Conservation (phyloP, 64 coral and sea anemone genomes). For the Montipora capricornis region DNA sequence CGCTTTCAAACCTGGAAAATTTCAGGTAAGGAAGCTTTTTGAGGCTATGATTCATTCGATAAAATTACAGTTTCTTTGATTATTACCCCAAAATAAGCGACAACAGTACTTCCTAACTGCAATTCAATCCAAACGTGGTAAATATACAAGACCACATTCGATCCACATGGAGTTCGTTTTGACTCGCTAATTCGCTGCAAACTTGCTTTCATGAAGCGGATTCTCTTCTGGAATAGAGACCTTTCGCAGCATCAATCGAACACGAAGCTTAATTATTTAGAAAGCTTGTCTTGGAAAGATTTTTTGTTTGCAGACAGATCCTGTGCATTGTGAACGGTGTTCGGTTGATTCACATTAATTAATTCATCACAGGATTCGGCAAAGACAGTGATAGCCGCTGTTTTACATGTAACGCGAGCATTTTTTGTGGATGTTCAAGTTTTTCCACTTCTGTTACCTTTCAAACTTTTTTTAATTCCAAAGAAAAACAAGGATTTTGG, state of each 20-base stretch:
- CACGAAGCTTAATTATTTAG: not conserved
- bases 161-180: not conserved
- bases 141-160: slow-evolving; percentile 6
- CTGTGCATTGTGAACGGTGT: not conserved
- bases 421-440: no score
- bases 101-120: not conserved
- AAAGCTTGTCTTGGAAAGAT: not conserved
- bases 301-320: not conserved
- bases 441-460: no score
- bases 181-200: not conserved
- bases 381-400: no score
- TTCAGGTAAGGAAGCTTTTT: slow-evolving; percentile 7
- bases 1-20: slow-evolving; percentile 28
- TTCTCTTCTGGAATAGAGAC: not conserved
- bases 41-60: not conserved
- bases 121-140: not conserved
- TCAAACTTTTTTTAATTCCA: no score
- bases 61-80: not conserved
- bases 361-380: no score
- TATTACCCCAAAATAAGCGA: not conserved
- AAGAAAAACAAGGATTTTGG: no score
- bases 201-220: not conserved
- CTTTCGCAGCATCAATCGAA: not conserved
- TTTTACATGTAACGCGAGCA: no score
- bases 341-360: not conserved